Evolutionary conservation across 2,797 vertebrate genomes (phyloP).

Genomic region (Tokudaia muenninki): DNA sequence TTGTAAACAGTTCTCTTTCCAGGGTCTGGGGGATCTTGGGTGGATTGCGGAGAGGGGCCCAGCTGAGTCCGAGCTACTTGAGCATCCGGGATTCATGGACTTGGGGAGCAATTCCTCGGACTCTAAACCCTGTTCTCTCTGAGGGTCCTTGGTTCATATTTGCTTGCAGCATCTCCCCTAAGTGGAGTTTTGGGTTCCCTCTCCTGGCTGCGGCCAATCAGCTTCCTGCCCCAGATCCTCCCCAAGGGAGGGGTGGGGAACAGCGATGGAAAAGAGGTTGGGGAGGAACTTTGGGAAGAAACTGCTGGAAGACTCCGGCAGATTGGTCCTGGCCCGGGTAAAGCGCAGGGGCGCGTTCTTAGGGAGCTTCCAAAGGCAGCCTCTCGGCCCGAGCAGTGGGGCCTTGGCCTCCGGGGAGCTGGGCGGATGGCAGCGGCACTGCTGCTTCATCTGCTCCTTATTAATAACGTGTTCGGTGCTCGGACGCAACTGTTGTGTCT

Average conservation of each 20-base stretch:
- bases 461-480: constrained; percentile 77
- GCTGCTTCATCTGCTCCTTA: constrained; percentile 78
- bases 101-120: background rate
- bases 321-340: background rate
- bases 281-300: constrained; percentile 67
- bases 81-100: background rate
- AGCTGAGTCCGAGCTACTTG: background rate
- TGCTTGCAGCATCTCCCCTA: constrained; percentile 71
- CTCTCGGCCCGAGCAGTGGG: background rate
- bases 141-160: constrained; percentile 50
- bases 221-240: constrained; percentile 74
- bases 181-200: constrained; percentile 81
- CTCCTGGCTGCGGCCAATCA: constrained; percentile 79
- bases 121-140: constrained; percentile 6
- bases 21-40: background rate
- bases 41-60: background rate
- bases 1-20: background rate
- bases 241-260: constrained; percentile 55
- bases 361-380: constrained; percentile 19
- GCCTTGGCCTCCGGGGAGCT: constrained; percentile 41
- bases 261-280: constrained; percentile 34
- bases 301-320: constrained; percentile 60
- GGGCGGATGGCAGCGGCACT: constrained; percentile 44
- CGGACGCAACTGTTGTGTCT: constrained; percentile 55
- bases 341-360: background rate